These are phyloP conservation scores for Polymixis lichenea DNA, from an alignment of 2,888 invertebrate genomes.

Conservation along the genomic window DNA sequence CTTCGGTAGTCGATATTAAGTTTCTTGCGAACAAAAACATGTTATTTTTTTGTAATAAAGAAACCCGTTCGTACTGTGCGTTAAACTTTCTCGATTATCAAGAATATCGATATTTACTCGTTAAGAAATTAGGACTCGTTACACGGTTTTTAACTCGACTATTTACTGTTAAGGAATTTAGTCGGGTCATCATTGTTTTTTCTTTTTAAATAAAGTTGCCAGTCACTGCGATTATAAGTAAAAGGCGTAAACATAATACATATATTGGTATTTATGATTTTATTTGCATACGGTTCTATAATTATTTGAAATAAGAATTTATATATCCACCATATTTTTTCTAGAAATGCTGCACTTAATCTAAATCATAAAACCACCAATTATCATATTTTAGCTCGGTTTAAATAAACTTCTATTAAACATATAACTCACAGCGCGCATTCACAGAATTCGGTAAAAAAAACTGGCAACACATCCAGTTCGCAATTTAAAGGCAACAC, in stretches of 20 bases:
- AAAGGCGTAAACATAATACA: no score
- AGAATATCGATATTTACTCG: constrained; percentile 54
- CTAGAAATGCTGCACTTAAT: not conserved
- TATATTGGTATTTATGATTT: not conserved
- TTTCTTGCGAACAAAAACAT: constrained; percentile 70
- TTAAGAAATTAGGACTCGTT: constrained; percentile 57
- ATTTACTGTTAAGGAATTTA: constrained; percentile 40
- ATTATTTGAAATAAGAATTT: not conserved
- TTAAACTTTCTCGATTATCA: constrained; percentile 63
- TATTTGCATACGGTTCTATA: not conserved
- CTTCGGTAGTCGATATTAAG: constrained; percentile 69
- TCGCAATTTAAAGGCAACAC: constrained; percentile 63
- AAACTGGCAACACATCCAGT: constrained; percentile 65
- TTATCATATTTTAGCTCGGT: not conserved
- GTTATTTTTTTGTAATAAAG: constrained; percentile 55
- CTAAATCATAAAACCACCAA: not conserved
- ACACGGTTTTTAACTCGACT: constrained; percentile 32
- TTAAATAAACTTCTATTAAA: constrained; percentile 19
- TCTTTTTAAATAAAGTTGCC: constrained; percentile 1
- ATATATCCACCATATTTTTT: not conserved
- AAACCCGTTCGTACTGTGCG: constrained; percentile 63
- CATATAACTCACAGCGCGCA: constrained; percentile 25
- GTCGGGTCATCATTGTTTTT: not conserved
- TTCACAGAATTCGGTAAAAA: constrained; percentile 57
- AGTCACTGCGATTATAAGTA: constrained; percentile 1